Conservation (phyloP, 2,113 vertebrate genomes). For the Bos indicus region DNA sequence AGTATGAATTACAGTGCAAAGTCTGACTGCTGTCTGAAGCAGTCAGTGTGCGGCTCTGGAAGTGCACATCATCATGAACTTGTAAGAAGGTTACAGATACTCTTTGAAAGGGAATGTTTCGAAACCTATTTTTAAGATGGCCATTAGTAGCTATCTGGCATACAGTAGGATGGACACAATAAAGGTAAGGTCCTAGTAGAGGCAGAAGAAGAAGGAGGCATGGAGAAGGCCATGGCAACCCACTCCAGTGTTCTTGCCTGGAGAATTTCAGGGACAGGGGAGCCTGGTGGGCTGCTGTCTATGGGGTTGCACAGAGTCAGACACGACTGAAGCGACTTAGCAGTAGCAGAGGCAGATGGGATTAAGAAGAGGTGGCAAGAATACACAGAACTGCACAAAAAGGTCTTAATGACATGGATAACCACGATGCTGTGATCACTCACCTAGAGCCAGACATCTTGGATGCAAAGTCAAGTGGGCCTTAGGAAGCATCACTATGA, state of each 20-base stretch:
- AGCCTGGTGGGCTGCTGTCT: no score
- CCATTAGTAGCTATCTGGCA: neutral
- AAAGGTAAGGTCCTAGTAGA: neutral
- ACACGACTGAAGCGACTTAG: no score
- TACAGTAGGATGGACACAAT: neutral
- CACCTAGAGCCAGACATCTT: neutral
- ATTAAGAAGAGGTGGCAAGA: neutral
- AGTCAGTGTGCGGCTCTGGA: neutral
- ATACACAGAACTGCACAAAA: neutral
- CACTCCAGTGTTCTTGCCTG: no score
- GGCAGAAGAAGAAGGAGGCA: neutral
- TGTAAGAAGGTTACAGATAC: neutral
- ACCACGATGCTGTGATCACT: neutral
- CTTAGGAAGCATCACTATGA: neutral
- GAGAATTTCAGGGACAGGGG: no score
- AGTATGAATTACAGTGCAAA: neutral
- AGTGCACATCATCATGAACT: neutral
- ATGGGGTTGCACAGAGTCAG: no score
- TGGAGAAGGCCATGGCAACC: no score
- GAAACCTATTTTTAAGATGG: neutral
- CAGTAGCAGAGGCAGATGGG: neutral
- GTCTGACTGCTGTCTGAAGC: neutral
- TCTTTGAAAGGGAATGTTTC: neutral
- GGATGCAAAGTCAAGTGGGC: neutral
- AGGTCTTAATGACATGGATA: neutral